A percentile compares a stretch with the other conserved stretches of the same genome.
Evolutionary conservation across 2,797 vertebrate genomes (phyloP).

Genomic region (Gila robusta): DNA sequence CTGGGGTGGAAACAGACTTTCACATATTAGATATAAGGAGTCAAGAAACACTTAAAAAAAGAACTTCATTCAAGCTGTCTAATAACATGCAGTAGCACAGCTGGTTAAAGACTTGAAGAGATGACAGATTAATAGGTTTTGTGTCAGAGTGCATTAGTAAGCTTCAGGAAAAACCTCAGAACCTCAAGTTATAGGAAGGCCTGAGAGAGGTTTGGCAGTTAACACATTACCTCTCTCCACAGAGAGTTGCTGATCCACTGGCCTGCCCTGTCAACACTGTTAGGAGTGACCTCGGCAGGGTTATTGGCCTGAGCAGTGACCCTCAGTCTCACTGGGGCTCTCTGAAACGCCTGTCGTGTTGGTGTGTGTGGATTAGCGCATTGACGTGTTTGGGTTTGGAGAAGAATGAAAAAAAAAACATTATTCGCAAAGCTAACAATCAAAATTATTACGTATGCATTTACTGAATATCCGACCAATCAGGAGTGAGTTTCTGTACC

Average conservation of each 20-base stretch:
- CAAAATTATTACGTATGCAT: neutral
- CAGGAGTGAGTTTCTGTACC: neutral
- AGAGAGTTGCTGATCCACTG: conserved; percentile 70
- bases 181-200: conserved; percentile 46
- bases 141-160: conserved; percentile 21
- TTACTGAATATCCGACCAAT: neutral
- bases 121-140: conserved; percentile 10
- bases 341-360: conserved; percentile 78
- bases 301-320: conserved; percentile 63
- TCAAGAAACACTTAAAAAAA: neutral
- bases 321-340: conserved; percentile 69
- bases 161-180: neutral
- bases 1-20: neutral
- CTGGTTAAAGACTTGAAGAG: conserved; percentile 1
- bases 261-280: conserved; percentile 55
- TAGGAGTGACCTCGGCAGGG: conserved; percentile 59
- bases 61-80: neutral
- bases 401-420: conserved; percentile 51
- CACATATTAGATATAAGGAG: neutral
- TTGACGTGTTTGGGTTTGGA: conserved; percentile 41
- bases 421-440: neutral
- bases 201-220: conserved; percentile 48
- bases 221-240: conserved; percentile 86
- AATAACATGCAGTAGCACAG: neutral
- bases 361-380: conserved; percentile 49